Percentiles rank a stretch among this genome's conserved stretches.
Conservation (phyloP, 2,888 invertebrate genomes). For the Diarsia dahlii region DNA sequence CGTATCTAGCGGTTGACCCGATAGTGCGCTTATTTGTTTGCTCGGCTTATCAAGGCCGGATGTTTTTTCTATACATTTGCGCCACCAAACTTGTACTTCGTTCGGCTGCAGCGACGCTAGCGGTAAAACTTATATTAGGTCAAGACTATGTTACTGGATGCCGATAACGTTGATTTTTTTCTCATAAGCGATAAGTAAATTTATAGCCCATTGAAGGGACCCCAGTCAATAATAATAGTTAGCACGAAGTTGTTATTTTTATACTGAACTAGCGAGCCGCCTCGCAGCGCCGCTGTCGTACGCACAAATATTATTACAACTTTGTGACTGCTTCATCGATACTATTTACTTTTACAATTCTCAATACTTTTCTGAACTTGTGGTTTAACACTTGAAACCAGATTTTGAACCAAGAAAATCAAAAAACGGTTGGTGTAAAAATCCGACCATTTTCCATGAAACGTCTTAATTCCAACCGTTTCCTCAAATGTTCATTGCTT, state of each 20-base stretch:
- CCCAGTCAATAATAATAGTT: constrained; percentile 70
- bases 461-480: not conserved
- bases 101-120: constrained; percentile 82
- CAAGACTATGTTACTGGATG: constrained; percentile 83
- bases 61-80: constrained; percentile 90
- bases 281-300: constrained; percentile 23
- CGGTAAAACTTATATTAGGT: constrained; percentile 86
- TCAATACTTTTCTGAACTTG: constrained; percentile 10
- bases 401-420: not conserved
- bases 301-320: constrained; percentile 42
- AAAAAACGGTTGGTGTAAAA: not conserved
- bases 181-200: constrained; percentile 74
- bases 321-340: constrained; percentile 35
- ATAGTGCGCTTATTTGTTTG: constrained; percentile 90
- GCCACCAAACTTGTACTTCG: constrained; percentile 87
- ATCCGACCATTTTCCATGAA: not conserved
- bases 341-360: constrained; percentile 31
- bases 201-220: constrained; percentile 70
- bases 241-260: constrained; percentile 57
- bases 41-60: constrained; percentile 90
- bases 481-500: not conserved
- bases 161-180: constrained; percentile 83
- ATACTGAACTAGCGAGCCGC: constrained; percentile 48
- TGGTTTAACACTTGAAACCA: constrained; percentile 11
- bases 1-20: constrained; percentile 89